Evolutionary conservation across 1,140 invertebrate species (phyloP).

Genomic region (Pogonomyrmex californicus): DNA sequence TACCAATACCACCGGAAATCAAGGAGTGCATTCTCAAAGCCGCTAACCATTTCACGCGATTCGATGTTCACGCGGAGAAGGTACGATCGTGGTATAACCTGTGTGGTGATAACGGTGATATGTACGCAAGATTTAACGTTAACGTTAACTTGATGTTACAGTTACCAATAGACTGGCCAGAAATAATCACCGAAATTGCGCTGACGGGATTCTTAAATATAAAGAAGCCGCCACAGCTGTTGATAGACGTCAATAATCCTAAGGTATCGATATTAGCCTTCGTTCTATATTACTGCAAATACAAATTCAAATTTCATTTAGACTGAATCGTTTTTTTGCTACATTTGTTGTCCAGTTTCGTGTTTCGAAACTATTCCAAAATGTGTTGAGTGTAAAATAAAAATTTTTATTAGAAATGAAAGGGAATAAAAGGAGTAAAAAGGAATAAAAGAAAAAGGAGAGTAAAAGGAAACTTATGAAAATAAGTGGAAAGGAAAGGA

Average conservation of each 20-base stretch:
- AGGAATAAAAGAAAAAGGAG: too few relatives aligned
- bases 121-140: not conserved
- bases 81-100: slow-evolving; percentile 70
- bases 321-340: too few relatives aligned
- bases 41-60: slow-evolving; percentile 82
- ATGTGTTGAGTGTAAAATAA: too few relatives aligned
- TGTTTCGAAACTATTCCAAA: too few relatives aligned
- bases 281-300: too few relatives aligned
- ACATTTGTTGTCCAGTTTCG: too few relatives aligned
- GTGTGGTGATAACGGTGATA: not conserved
- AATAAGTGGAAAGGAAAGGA: too few relatives aligned
- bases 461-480: too few relatives aligned
- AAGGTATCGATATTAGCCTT: slow-evolving; percentile 80
- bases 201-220: not conserved
- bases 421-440: too few relatives aligned
- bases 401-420: too few relatives aligned
- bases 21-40: slow-evolving; percentile 85
- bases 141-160: slow-evolving; percentile 33
- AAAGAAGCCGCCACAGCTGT: slow-evolving; percentile 73
- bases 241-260: slow-evolving; percentile 86
- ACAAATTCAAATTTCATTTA: too few relatives aligned
- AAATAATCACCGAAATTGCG: not conserved
- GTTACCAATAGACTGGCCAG: slow-evolving; percentile 44
- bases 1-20: slow-evolving; percentile 86
- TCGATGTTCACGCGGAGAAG: slow-evolving; percentile 78